Conservation (phyloP, 1,140 invertebrate species). For the Euglossa dilemma region DNA sequence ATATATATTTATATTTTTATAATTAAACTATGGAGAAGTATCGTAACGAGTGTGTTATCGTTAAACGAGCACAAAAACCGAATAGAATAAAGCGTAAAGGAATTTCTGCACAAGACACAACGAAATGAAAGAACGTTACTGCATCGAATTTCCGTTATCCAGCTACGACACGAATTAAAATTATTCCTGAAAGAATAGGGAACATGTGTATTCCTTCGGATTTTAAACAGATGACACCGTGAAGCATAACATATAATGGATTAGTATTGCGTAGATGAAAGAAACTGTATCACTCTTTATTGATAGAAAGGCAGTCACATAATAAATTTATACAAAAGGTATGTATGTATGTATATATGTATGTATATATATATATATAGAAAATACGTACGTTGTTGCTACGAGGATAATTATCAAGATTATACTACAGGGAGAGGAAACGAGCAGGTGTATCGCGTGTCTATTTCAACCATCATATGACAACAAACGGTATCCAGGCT, state of each 20-base stretch:
- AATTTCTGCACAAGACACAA: background rate
- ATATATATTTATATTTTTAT: background rate
- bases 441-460: conserved; percentile 22
- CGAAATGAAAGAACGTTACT: background rate
- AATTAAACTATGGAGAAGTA: background rate
- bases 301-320: conserved; percentile 59
- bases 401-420: conserved; percentile 43
- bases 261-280: conserved; percentile 7
- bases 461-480: background rate
- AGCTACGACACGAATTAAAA: background rate
- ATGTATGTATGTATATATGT: background rate
- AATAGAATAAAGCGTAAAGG: background rate
- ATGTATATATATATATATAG: conserved; percentile 3
- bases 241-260: background rate
- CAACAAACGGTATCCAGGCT: conserved; percentile 7
- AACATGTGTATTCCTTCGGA: background rate
- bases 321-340: conserved; percentile 59
- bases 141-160: background rate
- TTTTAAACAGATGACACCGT: background rate
- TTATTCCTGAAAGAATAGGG: conserved; percentile 1
- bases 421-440: conserved; percentile 42
- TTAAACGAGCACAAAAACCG: background rate
- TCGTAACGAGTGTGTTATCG: background rate
- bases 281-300: conserved; percentile 55
- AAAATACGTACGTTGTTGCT: conserved; percentile 53